Conservation (phyloP, 2,888 invertebrate species). For the Chrysolina americana region DNA sequence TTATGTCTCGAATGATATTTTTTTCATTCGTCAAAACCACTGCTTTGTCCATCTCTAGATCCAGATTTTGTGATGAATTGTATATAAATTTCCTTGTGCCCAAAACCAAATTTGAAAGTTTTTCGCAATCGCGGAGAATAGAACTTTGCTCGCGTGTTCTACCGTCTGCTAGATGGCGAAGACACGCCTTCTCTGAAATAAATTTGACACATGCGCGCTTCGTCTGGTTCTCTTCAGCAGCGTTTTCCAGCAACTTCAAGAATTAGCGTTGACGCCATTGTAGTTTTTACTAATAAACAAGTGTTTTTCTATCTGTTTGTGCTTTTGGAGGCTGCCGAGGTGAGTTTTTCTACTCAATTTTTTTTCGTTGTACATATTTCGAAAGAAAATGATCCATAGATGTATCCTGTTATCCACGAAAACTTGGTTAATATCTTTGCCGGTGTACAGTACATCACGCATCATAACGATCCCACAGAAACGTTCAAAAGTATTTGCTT, state of each 20-base stretch:
- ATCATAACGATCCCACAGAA: background rate
- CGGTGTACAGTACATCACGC: constrained; percentile 28
- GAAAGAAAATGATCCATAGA: background rate
- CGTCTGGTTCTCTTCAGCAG: background rate
- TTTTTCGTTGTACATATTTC: background rate
- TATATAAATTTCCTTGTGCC: no score
- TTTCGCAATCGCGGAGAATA: constrained; percentile 2
- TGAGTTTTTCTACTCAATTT: constrained; percentile 28
- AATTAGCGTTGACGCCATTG: constrained; percentile 57
- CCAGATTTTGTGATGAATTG: background rate
- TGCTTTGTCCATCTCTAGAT: constrained; percentile 17
- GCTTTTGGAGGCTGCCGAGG: constrained; percentile 27
- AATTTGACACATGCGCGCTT: background rate
- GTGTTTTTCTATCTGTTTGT: constrained; percentile 42
- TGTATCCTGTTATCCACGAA: background rate
- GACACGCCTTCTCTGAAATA: background rate
- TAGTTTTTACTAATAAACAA: constrained; percentile 42
- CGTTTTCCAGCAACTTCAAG: constrained; percentile 51
- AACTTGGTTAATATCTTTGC: constrained; percentile 22
- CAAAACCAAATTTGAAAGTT: background rate
- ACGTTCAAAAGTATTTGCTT: background rate
- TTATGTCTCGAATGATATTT: constrained; percentile 30
- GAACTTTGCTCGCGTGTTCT: background rate
- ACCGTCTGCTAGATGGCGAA: constrained; percentile 34
- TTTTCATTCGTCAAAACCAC: background rate